A percentile compares a stretch with the other conserved stretches of the same genome.
These are phyloP conservation scores for Rissa tridactyla DNA, from an alignment of 2,113 vertebrate species.

Conservation along the genomic window DNA sequence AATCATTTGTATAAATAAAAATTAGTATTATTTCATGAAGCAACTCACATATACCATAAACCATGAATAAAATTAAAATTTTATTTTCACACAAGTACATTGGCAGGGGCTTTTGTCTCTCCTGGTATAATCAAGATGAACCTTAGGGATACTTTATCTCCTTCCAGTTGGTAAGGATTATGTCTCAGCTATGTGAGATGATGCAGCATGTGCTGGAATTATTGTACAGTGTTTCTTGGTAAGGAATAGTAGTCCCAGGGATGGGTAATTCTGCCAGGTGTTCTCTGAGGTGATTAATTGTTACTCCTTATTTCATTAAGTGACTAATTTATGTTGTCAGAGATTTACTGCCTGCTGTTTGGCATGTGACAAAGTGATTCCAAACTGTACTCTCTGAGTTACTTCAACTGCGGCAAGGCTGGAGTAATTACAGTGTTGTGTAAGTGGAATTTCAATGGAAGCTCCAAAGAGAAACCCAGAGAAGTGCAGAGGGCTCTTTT, in stretches of 20 bases:
- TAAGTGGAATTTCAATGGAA: slow-evolving; percentile 1
- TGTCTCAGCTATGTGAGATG: neutral
- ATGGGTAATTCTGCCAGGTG: slow-evolving; percentile 35
- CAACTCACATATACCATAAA: neutral
- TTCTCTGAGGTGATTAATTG: slow-evolving; percentile 58
- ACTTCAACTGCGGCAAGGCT: neutral
- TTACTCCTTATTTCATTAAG: slow-evolving; percentile 63
- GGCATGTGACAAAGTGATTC: slow-evolving; percentile 59
- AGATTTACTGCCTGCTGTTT: slow-evolving; percentile 43
- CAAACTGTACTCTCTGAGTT: slow-evolving; percentile 16
- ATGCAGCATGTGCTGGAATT: neutral
- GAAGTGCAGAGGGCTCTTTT: neutral
- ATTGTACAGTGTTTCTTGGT: neutral
- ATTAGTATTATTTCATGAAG: neutral
- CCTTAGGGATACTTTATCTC: neutral
- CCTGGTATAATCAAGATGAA: neutral
- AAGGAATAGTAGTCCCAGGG: neutral
- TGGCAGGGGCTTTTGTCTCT: neutral
- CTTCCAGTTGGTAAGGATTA: neutral
- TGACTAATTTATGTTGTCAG: slow-evolving; percentile 67
- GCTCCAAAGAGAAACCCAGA: neutral
- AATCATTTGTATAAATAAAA: neutral
- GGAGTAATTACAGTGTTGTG: slow-evolving; percentile 23
- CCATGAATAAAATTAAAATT: neutral
- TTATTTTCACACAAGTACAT: neutral